Evolutionary conservation across 23 tunicate genomes (phyloP), one percentile per base, ranked within the genome.

Genomic region (Halocynthia aurantium): DNA sequence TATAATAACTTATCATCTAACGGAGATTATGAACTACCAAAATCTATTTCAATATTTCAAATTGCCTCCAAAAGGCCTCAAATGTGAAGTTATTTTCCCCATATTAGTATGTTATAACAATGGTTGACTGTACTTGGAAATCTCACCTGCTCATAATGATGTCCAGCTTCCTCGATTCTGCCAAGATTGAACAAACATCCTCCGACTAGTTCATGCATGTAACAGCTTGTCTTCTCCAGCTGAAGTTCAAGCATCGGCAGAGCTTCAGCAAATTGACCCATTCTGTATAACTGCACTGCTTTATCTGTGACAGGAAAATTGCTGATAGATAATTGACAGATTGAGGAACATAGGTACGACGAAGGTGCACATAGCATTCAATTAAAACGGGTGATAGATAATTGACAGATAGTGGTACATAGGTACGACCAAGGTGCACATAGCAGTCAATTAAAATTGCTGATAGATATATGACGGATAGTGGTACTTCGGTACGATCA

Each of bases 181-280:
- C 87, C 87, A 7, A 84, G 67, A 51, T 84, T 84, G 67, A 84
- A 84, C 77, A 84, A 54, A 64, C 82, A 84, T 0, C 87, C 87
- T 49, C 82, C 87, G 7, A 84, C 62, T 0, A 84, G 76, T 51
- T 84, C 87, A 52, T 84, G 87, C 81, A 84, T 75, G 70, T 84
- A 84, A 57, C 87, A 84, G 19, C 57, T 68, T 52, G 82, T 84
- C 54, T 84, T 84, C 78, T 84, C 87, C 7, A 84, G 87, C 52
- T 84, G 87, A 13, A 76, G 87, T 57, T 84, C 87, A 0, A 84
- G 77, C 87, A 84, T 84, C 8, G 87, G 87, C 65, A 84, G 44
- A 8, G 87, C 87, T 76, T 84, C 87, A 5, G 87, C 81, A 66
- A 51, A 84, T 52, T 84, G 87, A 12, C 87, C 87, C 87, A 84